phyloP scores from a whole-genome alignment of 1,140 invertebrate genomes.

The Calephelis virginiensis region DNA sequence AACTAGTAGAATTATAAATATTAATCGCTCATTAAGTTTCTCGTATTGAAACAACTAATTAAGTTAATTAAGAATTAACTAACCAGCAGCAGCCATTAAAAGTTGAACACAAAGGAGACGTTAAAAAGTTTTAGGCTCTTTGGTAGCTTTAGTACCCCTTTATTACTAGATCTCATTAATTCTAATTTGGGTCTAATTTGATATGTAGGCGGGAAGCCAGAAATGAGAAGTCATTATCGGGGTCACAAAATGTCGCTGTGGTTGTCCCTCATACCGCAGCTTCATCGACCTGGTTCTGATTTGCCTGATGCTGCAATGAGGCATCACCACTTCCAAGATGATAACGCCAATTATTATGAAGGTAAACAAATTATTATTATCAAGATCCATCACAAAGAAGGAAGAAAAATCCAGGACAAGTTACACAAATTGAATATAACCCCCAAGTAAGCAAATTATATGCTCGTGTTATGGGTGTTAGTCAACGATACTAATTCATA shows the following conservation, averaged over 20 bases:
- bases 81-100: slow-evolving; percentile 2
- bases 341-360: slow-evolving; percentile 67
- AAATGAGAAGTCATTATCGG: slow-evolving; percentile 91
- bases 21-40: background rate
- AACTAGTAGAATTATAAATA: background rate
- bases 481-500: too few relatives aligned
- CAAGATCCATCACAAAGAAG: too few relatives aligned
- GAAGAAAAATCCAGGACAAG: too few relatives aligned
- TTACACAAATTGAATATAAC: too few relatives aligned
- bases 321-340: slow-evolving; percentile 88
- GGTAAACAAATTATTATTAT: slow-evolving; percentile 26
- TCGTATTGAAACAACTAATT: background rate
- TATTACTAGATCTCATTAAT: slow-evolving; percentile 27
- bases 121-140: slow-evolving; percentile 28
- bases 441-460: too few relatives aligned
- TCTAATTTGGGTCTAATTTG: slow-evolving; percentile 30
- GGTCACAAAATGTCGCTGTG: slow-evolving; percentile 95
- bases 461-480: too few relatives aligned
- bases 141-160: slow-evolving; percentile 21
- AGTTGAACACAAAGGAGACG: slow-evolving; percentile 16
- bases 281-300: slow-evolving; percentile 86
- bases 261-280: slow-evolving; percentile 93
- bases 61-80: background rate
- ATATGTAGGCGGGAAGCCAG: slow-evolving; percentile 82
- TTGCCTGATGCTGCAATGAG: slow-evolving; percentile 81